Conservation (phyloP, 2,113 vertebrate genomes). For the Hyperopisus bebe region DNA sequence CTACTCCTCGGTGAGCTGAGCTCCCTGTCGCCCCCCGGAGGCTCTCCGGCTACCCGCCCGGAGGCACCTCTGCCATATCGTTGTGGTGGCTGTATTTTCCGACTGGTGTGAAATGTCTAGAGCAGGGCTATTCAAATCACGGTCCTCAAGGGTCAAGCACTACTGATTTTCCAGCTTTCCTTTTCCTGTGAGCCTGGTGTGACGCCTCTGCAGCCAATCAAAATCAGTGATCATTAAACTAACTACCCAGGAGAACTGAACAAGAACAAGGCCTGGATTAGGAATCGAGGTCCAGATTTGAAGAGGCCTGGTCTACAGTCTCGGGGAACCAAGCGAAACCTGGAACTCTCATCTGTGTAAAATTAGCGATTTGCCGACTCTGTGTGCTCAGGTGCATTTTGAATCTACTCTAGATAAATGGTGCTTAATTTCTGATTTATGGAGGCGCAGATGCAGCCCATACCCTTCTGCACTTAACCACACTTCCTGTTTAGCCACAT, state of each 20-base stretch:
- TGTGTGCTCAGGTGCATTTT: background rate
- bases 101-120: background rate
- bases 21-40: background rate
- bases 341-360: background rate
- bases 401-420: background rate
- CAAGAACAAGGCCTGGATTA: too few relatives aligned
- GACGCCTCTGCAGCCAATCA: too few relatives aligned
- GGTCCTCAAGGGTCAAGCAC: too few relatives aligned
- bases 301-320: background rate
- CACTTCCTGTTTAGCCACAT: background rate
- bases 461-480: background rate
- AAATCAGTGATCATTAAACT: too few relatives aligned
- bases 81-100: background rate
- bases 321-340: background rate
- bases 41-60: background rate
- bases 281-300: too few relatives aligned
- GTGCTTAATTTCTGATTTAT: background rate
- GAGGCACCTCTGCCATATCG: background rate
- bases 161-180: too few relatives aligned
- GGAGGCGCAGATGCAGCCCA: background rate
- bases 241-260: too few relatives aligned
- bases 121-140: too few relatives aligned
- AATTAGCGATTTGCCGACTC: background rate
- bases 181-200: too few relatives aligned
- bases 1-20: slow-evolving; percentile 82